A percentile compares a stretch with the other conserved stretches of the same genome.
These are phyloP conservation scores for Drosophila bunnanda DNA, from an alignment of 2,888 invertebrate species.

Conservation along the genomic window DNA sequence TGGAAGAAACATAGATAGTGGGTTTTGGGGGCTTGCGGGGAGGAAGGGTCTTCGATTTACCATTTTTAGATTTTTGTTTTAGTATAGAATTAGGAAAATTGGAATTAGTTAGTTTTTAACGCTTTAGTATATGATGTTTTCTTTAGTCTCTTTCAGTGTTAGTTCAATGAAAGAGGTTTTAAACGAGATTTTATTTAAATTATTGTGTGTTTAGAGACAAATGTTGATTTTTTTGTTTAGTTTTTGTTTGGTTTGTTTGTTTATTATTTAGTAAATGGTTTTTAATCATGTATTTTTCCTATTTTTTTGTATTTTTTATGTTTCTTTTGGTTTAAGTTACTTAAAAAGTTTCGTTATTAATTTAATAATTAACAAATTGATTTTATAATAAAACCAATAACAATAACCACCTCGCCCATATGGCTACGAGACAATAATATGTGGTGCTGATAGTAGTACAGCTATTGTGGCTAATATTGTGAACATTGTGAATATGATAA, in stretches of 20 bases:
- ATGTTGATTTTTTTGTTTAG: constrained; percentile 50
- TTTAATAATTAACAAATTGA: constrained; percentile 86
- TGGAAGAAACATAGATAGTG: constrained; percentile 73
- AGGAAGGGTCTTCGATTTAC: constrained; percentile 31
- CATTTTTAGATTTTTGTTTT: constrained; percentile 42
- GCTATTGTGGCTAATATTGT: constrained; percentile 98
- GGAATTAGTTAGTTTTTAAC: constrained; percentile 66
- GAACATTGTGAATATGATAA: constrained; percentile 99
- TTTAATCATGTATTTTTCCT: constrained; percentile 65
- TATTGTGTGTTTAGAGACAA: constrained; percentile 62
- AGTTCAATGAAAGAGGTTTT: constrained; percentile 60
- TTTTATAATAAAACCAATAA: constrained; percentile 86
- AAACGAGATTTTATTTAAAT: constrained; percentile 67
- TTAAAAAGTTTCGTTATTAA: constrained; percentile 86
- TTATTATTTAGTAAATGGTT: constrained; percentile 69
- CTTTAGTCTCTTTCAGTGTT: constrained; percentile 43
- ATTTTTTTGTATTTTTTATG: constrained; percentile 69
- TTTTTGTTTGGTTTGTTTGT: constrained; percentile 47
- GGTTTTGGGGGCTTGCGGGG: constrained; percentile 35
- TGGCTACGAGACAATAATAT: constrained; percentile 87
- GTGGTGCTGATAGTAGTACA: constrained; percentile 98
- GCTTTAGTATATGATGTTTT: constrained; percentile 57
- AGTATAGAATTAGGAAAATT: constrained; percentile 57
- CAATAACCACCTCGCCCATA: constrained; percentile 86
- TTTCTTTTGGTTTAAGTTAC: constrained; percentile 77